Evolutionary conservation across 2,888 invertebrate genomes (phyloP).

Genomic region (Eueremaeus valkanovi): DNA sequence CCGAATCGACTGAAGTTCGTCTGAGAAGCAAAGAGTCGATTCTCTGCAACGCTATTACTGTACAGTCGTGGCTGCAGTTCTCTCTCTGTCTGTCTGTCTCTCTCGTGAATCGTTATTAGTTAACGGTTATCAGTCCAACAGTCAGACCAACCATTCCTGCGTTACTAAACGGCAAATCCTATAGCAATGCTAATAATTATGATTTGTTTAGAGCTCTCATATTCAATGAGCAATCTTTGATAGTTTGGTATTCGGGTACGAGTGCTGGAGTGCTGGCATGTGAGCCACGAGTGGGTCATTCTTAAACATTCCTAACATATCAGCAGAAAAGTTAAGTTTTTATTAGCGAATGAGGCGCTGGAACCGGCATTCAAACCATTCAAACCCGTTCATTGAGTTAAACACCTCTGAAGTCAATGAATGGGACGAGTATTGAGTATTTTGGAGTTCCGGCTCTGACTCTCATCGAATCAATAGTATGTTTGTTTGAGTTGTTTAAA

Average conservation of each 20-base stretch:
- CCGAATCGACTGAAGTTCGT: conserved; percentile 28
- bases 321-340: neutral
- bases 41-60: no score
- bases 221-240: neutral
- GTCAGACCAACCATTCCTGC: no score
- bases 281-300: conserved; percentile 18
- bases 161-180: no score
- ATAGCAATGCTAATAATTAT: no score
- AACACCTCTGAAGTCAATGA: conserved; percentile 13
- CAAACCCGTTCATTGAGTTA: conserved; percentile 23
- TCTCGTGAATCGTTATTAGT: no score
- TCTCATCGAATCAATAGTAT: neutral
- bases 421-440: conserved; percentile 30
- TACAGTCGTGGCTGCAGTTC: no score
- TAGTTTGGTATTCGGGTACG: neutral
- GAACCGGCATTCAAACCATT: neutral
- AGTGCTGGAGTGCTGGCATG: neutral
- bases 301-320: conserved; percentile 2
- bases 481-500: no score
- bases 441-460: conserved; percentile 24
- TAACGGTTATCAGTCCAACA: no score
- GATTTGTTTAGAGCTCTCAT: neutral
- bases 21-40: neutral
- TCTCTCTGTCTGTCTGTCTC: no score
- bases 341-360: neutral